Conservation (phyloP, 2,113 vertebrate species). For the Epinephelus fuscoguttatus region DNA sequence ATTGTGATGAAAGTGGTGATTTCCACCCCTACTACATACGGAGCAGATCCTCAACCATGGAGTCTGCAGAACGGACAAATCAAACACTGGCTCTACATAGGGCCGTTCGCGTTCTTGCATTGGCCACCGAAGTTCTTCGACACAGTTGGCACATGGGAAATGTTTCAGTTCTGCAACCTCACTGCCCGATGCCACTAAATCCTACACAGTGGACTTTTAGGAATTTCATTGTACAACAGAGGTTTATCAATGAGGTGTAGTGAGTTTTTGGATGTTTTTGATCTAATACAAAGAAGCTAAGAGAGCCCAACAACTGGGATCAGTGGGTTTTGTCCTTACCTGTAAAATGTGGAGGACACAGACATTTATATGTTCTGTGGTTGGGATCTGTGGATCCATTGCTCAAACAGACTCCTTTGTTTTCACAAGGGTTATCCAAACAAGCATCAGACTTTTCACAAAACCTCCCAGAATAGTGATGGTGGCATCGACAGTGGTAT, state of each 20-base stretch:
- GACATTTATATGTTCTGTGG: conserved; percentile 80
- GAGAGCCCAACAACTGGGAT: not conserved
- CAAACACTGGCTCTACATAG: too few species aligned
- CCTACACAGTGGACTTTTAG: too few species aligned
- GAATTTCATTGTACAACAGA: not conserved
- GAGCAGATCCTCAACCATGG: too few species aligned
- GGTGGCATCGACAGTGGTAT: conserved; percentile 84
- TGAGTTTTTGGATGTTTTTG: not conserved
- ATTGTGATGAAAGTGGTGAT: too few species aligned
- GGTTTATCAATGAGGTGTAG: not conserved
- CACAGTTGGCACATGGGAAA: too few species aligned
- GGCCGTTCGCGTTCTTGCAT: too few species aligned
- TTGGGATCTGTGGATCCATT: conserved; percentile 63
- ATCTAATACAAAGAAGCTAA: not conserved
- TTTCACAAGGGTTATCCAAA: conserved; percentile 83
- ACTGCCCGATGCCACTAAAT: too few species aligned
- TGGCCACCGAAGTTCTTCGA: too few species aligned
- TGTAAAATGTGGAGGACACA: conserved; percentile 84
- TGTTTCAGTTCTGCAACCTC: too few species aligned
- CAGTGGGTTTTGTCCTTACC: conserved; percentile 78
- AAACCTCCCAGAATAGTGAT: conserved; percentile 85
- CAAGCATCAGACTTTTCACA: conserved; percentile 86
- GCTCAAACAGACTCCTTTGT: conserved; percentile 82
- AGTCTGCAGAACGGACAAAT: too few species aligned
- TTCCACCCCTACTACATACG: too few species aligned